These are phyloP conservation scores for Limonius californicus DNA, from an alignment of 1,140 invertebrate species.

Conservation along the genomic window DNA sequence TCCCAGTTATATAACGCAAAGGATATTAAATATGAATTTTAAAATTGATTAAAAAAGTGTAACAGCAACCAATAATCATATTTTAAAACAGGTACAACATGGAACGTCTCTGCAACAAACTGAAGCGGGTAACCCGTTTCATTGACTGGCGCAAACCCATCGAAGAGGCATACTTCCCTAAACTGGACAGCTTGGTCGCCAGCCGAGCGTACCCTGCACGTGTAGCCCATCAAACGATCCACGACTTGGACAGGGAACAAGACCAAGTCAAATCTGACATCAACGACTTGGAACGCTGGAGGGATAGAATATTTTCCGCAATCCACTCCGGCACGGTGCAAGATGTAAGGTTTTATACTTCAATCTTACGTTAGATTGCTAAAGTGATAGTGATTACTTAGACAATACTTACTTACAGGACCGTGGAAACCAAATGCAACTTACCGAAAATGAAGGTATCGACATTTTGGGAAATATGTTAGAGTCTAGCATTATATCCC, in stretches of 20 bases:
- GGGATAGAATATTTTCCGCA: conserved; percentile 69
- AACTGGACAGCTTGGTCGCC: conserved; percentile 61
- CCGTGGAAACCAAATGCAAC: neutral
- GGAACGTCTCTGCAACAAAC: conserved; percentile 60
- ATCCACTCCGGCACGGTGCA: conserved; percentile 63
- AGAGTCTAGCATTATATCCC: conserved; percentile 64
- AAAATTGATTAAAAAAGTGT: too few relatives aligned
- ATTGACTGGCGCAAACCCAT: conserved; percentile 61
- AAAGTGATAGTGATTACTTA: too few relatives aligned
- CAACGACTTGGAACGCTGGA: conserved; percentile 67
- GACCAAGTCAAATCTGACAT: conserved; percentile 66
- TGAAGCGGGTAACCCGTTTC: conserved; percentile 56
- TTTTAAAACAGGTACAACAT: conserved; percentile 63
- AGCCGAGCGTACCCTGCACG: conserved; percentile 62
- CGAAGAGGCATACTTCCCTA: conserved; percentile 66
- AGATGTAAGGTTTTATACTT: conserved; percentile 53
- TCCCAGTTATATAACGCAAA: too few relatives aligned
- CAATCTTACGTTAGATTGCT: too few relatives aligned
- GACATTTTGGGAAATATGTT: too few relatives aligned
- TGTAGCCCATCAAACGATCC: conserved; percentile 55
- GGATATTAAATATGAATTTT: too few relatives aligned
- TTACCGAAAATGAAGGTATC: conserved; percentile 69
- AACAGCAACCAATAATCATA: too few relatives aligned
- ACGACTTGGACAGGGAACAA: conserved; percentile 61
- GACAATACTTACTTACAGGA: too few relatives aligned